Base-by-base conservation (phyloP, 2,113 vertebrate genomes). In the Notechis scutatus region DNA sequence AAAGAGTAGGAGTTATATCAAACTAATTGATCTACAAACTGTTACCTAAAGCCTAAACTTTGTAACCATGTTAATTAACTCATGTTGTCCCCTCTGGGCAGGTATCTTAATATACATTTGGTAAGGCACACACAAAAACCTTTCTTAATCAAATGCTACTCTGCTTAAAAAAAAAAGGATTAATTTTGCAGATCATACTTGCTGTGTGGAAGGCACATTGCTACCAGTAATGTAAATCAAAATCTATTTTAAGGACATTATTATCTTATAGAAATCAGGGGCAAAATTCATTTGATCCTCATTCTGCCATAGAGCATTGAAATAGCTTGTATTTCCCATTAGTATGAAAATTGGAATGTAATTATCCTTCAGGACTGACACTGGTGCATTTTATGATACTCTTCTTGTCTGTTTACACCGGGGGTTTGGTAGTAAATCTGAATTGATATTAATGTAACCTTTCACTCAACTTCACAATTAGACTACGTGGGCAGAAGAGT, bases 91-190 rank as follows among this genome's bases (percentile, higher is more conserved):
- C 92, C 47, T 74, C 74, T n/a, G 34, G 92, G 92, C 92, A 89
- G 34, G 81, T 81, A 81, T n/a, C 92, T 92, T 56, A 89, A 92
- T 89, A 56, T 89, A 61, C 61, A 81, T 89, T 92, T 89, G 42
- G 50, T 89, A 81, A 11, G 34, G 74, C 50, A 89, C 50, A 74
- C 59, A 57, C 24, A 55, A 88, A 55, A 34, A 50, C 15, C 8
- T 74, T 74, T 74, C 34, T 74, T 74, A 55, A 61, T 52, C 34
- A 54, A 39, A 47, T 21, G n/a, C 47, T 45, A 52, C 47, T 42
- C 34, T 92, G 18, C 29, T 92, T 29, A 23, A 87, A 92, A 59
- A 24, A 92, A 92, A 88, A 52, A 92, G 15, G 34, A 15, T 88
- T 89, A 54, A 55, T 59, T 74, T 81, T 92, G 59, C 88, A 89